Base-by-base conservation (phyloP, 2,888 invertebrate species). In the Diabrotica balteata region DNA sequence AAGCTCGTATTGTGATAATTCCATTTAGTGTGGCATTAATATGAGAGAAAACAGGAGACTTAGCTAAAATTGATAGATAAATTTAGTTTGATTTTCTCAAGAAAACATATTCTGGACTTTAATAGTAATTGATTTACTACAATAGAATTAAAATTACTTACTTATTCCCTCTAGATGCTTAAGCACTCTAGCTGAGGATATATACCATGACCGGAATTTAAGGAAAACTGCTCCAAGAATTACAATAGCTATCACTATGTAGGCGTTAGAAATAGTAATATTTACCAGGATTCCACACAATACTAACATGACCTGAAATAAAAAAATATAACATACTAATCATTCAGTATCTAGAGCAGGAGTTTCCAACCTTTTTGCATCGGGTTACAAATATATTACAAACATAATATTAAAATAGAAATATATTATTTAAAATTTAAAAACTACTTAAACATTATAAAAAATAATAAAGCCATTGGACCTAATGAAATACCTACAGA, bases 201-300 rank as follows among this genome's bases (percentile, higher is more conserved):
- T 85, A 80, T 91, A 94, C 77, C 91, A 85, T 42, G 84, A 75
- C 8, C 91, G 85, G 77, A 91, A 86, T 71, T 88, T 78, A 74
- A 88, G 86, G 85, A 93, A 92, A 10, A 90, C 75, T n/a, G 87
- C 73, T 9, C 87, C 88, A 70, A 93, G 85, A 2, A 90, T 83
- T 0, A 87, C 76, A 51, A 90, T 89, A 0, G 89, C 87, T 58
- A 90, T 80, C 72, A 90, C 76, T 82, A 90, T 88, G 84, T 87
- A 88, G 50, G 90, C 90, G 79, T 89, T 91, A 54, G 91, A 88
- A 49, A 91, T 86, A 0, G 89, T 85, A 9, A 93, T 89, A 84
- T 92, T 90, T n/a, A 88, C 84, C 59, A 93, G 82, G 68, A 92
- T 90, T 70, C 92, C 92, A 53, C 87, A 61, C 86, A 89, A 89